Evolutionary conservation across 2,113 vertebrate genomes (phyloP).

Genomic region (Apistogramma diplotaenia): DNA sequence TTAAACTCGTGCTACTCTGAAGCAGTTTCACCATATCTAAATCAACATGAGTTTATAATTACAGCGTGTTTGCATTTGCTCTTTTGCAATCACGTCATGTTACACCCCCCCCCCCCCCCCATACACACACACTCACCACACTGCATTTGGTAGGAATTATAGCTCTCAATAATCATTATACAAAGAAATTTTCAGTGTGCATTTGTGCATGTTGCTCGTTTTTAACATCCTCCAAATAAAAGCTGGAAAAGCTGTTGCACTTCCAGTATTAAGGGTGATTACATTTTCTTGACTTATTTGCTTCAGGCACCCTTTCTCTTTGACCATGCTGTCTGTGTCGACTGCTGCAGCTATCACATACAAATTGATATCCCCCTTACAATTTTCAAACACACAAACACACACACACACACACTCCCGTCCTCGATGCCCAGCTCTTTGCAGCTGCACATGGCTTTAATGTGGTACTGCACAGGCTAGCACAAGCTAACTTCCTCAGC

Average conservation of each 20-base stretch:
- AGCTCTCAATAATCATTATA: background rate
- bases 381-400: background rate
- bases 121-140: too few species aligned
- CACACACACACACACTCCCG: background rate
- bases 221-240: background rate
- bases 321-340: slow-evolving; percentile 21
- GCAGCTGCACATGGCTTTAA: slow-evolving; percentile 22
- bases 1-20: slow-evolving; percentile 25
- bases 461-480: slow-evolving; percentile 33
- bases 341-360: slow-evolving; percentile 13
- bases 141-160: slow-evolving; percentile 12
- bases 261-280: background rate
- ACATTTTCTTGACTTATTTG: slow-evolving; percentile 22
- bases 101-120: too few species aligned
- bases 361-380: background rate
- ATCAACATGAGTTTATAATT: background rate
- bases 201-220: slow-evolving; percentile 3
- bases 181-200: background rate
- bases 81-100: too few species aligned
- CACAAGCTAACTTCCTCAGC: slow-evolving; percentile 37
- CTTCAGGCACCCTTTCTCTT: slow-evolving; percentile 22
- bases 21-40: background rate
- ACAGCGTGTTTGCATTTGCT: background rate
- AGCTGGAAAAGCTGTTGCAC: background rate
- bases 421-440: slow-evolving; percentile 1